Base-by-base conservation (phyloP, 2,797 vertebrate species). In the Calcarius lapponicus region DNA sequence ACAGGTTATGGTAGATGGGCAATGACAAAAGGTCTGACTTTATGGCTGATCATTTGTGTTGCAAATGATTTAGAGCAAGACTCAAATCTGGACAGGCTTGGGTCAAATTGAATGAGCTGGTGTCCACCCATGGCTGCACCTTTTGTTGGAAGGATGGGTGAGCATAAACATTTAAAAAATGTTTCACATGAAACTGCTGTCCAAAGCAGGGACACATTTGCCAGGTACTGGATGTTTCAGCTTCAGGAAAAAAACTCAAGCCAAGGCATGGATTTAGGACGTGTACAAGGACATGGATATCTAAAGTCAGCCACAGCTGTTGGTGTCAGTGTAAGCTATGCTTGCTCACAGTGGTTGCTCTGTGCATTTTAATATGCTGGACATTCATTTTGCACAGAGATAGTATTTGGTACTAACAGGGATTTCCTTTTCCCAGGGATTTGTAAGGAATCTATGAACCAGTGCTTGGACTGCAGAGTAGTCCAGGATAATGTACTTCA, bases 11-110 rank as follows among this genome's bases (percentile, higher is more conserved):
- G 95, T 88, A 81, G 82, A 66, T 72, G 86, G 80, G 69, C 93
- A 95, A 72, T 34, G 85, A 95, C 95, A 95, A 95, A 95, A 92
- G 94, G 43, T 69, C 58, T 94, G 76, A 83, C 50, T 91, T 86
- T 56, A 32, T 13, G 36, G 80, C 43, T 45, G 65, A 81, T 72
- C 56, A 65, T 94, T 95, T 94, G 80, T 86, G 61, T 94, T 95
- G 90, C 92, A 90, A 88, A 88, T 93, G 61, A 58, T 88, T 96
- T 95, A 91, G 80, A 72, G 71, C 80, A 84, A 84, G 80, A 32
- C 47, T 90, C 54, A 32, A 76, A 65, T 80, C 11, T 90, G 82
- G 53, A 54, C 85, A 75, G 85, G 58, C 82, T 75, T 66, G 58
- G 80, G 82, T 84, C 93, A 88, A 43, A 72, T 1, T 95, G 66